A percentile compares a stretch with the other conserved stretches of the same genome.
Evolutionary conservation across 2,113 vertebrate species (phyloP).

Genomic region (Burhinus bistriatus): DNA sequence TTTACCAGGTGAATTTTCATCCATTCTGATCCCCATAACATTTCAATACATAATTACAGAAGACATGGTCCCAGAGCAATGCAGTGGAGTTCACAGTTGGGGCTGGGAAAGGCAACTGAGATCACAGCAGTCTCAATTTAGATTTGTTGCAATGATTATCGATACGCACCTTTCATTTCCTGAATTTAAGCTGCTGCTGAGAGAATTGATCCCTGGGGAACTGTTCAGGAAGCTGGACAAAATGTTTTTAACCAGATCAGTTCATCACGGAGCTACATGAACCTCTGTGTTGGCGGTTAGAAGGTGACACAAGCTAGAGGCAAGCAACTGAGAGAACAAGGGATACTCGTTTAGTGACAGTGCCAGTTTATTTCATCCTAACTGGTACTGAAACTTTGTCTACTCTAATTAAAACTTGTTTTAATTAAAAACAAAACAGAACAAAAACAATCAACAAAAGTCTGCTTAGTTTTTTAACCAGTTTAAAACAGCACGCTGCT

Average conservation of each 20-base stretch:
- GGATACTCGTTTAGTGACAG: background rate
- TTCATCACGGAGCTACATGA: background rate
- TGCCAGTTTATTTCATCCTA: background rate
- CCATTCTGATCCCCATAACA: background rate
- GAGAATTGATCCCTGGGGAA: background rate
- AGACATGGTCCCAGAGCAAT: background rate
- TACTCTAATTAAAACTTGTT: background rate
- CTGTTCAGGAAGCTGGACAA: background rate
- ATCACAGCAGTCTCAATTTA: slow-evolving; percentile 38
- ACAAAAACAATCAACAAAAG: background rate
- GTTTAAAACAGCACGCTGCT: background rate
- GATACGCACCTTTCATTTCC: slow-evolving; percentile 28
- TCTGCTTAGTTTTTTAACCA: background rate
- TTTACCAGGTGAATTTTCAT: background rate
- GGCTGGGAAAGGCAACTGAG: background rate
- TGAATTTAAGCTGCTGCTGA: slow-evolving; percentile 22
- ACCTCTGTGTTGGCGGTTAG: background rate
- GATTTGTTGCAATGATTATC: slow-evolving; percentile 34
- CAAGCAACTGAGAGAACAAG: background rate
- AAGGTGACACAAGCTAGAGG: background rate
- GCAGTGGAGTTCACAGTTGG: background rate
- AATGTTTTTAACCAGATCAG: background rate
- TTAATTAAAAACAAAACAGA: background rate
- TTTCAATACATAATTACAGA: background rate
- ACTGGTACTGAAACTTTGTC: background rate